Evolutionary conservation across 2,797 vertebrate species (phyloP).

Genomic region (Holocentrus rufus): DNA sequence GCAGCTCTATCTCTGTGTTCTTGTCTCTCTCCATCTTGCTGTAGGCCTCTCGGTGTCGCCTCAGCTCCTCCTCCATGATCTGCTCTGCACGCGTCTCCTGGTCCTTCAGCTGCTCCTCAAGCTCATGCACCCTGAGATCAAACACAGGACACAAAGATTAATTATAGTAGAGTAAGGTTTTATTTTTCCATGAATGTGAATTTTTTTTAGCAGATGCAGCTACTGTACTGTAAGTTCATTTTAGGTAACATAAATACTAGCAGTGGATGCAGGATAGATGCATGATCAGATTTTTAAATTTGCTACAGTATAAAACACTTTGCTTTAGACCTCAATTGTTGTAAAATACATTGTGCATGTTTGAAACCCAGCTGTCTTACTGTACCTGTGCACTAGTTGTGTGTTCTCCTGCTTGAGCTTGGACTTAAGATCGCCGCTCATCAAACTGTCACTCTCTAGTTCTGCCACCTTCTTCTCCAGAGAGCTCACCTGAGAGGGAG

Average conservation of each 20-base stretch:
- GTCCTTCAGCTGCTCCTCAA: slow-evolving; percentile 96
- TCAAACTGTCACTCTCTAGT: slow-evolving; percentile 90
- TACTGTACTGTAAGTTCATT: no score
- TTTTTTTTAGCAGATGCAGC: no score
- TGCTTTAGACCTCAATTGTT: no score
- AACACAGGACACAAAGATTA: neutral
- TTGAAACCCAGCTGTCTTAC: neutral
- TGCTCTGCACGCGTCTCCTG: slow-evolving; percentile 91
- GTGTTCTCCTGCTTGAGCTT: slow-evolving; percentile 96
- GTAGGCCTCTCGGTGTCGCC: slow-evolving; percentile 90
- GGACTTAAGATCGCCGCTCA: slow-evolving; percentile 91
- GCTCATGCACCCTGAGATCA: slow-evolving; percentile 88
- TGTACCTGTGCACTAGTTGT: slow-evolving; percentile 94
- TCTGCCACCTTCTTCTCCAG: slow-evolving; percentile 96
- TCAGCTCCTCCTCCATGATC: slow-evolving; percentile 84
- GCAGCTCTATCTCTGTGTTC: slow-evolving; percentile 89
- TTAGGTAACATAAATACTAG: no score
- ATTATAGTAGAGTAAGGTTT: neutral
- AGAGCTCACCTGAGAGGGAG: slow-evolving; percentile 81
- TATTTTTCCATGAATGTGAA: neutral
- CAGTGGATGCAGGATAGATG: neutral
- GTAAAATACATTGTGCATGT: neutral
- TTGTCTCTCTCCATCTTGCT: slow-evolving; percentile 92
- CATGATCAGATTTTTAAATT: neutral
- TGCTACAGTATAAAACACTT: no score